Evolutionary conservation across 2,888 invertebrate genomes (phyloP).

Genomic region (Folsomia manolachei): DNA sequence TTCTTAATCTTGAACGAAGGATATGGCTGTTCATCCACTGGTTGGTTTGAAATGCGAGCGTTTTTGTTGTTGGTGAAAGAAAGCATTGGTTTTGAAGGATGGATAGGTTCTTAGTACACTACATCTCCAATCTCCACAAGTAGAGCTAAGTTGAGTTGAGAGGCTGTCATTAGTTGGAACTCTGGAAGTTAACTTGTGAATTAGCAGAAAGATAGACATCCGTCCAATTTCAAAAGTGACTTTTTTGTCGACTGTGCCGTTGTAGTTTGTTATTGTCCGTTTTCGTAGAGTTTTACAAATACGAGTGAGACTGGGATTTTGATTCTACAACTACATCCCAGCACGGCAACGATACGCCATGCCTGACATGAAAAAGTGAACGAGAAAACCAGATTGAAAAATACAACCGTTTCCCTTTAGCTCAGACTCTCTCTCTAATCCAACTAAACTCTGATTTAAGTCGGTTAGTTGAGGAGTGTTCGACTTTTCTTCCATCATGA

Average conservation of each 20-base stretch:
- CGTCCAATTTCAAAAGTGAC: slow-evolving; percentile 1
- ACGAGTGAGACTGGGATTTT: background rate
- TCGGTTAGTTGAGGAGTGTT: background rate
- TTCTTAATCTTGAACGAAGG: too few relatives aligned
- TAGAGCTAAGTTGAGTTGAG: slow-evolving; percentile 1
- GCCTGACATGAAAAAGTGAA: background rate
- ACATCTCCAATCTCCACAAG: background rate
- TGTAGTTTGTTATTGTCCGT: background rate
- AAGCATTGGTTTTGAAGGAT: background rate
- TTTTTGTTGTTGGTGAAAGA: background rate
- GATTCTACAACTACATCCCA: too few relatives aligned
- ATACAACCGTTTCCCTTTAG: background rate
- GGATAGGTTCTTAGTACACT: background rate
- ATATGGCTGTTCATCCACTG: background rate
- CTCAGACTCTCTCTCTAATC: background rate
- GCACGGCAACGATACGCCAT: too few relatives aligned
- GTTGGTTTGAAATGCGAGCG: background rate
- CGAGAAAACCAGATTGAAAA: slow-evolving; percentile 3
- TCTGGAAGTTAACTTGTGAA: background rate
- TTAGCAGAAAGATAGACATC: background rate
- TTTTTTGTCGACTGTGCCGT: too few relatives aligned
- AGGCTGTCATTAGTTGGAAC: background rate
- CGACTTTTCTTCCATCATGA: background rate
- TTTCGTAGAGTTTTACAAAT: too few relatives aligned
- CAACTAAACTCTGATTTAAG: background rate